Base-by-base conservation (phyloP, 2,888 invertebrate genomes). In the Glaucopsyche alexis region DNA sequence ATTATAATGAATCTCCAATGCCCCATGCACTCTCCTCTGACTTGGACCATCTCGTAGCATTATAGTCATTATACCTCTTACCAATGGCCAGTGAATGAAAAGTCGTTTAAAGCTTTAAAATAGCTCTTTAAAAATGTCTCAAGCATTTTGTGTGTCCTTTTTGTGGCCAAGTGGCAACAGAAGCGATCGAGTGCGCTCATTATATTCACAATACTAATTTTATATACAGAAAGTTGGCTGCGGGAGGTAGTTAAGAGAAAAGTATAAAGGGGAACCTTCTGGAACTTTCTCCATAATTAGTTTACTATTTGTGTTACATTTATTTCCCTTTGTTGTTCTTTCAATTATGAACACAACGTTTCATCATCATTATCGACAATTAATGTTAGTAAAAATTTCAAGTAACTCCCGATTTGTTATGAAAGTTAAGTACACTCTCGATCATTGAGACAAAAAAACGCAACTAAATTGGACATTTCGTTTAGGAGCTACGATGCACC, bases 41-140 rank as follows among this genome's bases (percentile, higher is more conserved):
- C 80, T 83, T 87, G 77, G 38, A 81, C 87, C 86, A 83, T 13
- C 75, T 78, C n/a, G 29, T 76, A 72, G 80, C 80, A 80, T 87
- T 88, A 86, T 85, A 88, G 84, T 88, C 89, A 90, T 90, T 91
- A 88, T 87, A 84, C 85, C 89, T 86, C 87, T 89, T 86, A 85
- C 84, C 82, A 83, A 84, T 87, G 88, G 86, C 84, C 85, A 87
- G 83, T 86, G 87, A 90, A 89, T 90, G 84, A 88, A 90, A 88
- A 85, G 86, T 87, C 87, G 85, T 85, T 87, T 84, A 80, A 83
- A 85, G 85, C 83, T 82, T 81, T 83, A 79, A 85, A 90, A 87
- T 88, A 83, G 86, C 84, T 84, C 83, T 86, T 86, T 81, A 85
- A 85, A 65, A 87, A 84, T 80, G 82, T 84, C 81, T 80, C 83